Conservation (phyloP, 1,140 invertebrate genomes). For the Apis dorsata region DNA sequence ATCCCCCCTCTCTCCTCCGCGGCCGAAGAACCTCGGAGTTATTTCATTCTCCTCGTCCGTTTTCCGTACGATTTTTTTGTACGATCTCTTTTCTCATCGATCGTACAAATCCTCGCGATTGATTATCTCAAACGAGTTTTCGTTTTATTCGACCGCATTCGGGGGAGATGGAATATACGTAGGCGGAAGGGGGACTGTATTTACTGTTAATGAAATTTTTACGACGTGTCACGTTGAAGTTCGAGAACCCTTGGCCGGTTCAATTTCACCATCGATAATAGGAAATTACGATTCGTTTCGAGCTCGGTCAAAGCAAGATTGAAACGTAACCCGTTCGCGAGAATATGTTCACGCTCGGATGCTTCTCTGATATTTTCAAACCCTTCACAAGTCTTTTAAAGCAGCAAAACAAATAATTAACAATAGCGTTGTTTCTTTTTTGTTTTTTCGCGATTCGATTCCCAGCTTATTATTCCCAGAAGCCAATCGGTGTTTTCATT, state of each 20-base stretch:
- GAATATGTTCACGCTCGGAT: conserved; percentile 4
- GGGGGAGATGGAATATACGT: no score
- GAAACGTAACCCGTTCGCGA: background rate
- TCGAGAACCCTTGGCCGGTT: background rate
- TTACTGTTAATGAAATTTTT: background rate
- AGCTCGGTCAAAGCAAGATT: conserved; percentile 38
- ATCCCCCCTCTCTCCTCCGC: background rate
- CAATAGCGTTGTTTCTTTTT: no score
- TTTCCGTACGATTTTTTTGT: background rate
- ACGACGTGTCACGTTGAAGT: no score
- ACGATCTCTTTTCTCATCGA: background rate
- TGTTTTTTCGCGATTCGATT: conserved; percentile 17
- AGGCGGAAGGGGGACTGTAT: background rate
- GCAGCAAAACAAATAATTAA: conserved; percentile 23
- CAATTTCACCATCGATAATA: conserved; percentile 31
- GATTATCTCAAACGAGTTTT: background rate
- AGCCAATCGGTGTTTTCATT: no score
- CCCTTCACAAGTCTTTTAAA: conserved; percentile 12
- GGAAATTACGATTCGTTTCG: conserved; percentile 48
- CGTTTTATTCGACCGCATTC: no score
- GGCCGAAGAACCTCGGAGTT: background rate
- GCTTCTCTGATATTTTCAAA: conserved; percentile 53
- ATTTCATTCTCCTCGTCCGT: no score
- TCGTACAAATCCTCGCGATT: background rate
- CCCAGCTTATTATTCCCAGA: background rate